Base-by-base conservation (phyloP, 2,113 vertebrate genomes). In the Suncus etruscus region DNA sequence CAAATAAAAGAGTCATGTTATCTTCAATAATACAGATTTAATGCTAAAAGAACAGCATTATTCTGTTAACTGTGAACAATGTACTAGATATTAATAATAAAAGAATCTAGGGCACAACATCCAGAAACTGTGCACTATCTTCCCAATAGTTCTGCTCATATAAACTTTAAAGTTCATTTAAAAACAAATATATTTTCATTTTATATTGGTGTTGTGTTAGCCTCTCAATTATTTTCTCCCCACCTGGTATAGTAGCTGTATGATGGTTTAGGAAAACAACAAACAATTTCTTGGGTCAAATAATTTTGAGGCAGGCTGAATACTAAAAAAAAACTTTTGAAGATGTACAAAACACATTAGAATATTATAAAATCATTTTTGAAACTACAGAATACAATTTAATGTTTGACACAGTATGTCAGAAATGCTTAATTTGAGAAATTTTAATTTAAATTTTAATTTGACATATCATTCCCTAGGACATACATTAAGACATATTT, bases 311-410 rank as follows among this genome's bases (percentile, higher is more conserved):
- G 70, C 1, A 78, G 22, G 25, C 11, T 73, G 61, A 73, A 18
- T 79, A 8, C 6, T 77, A 83, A 39, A 86, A 47, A 77, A 83
- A 39, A 86, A 47, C 4, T 84, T 92, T 94, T 74, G 32, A 54
- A 93, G 65, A 86, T 20, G 75, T 72, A 93, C 68, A 88, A 83
- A 95, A 18, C 25, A 83, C 6, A 92, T 83, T 73, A 77, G 51
- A 89, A 86, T 92, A 89, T 86, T 86, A 77, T 80, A 94, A 93
- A 93, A 75, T 54, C 39, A 50, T 66, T n/a, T 45, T 50, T 87
- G 31, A 91, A 90, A 15, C 58, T 94, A n/a, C 1, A 20, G 54
- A 92, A 77, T 9, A 86, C 47, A 87, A 70, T 89, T 91, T 91
- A 69, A 78, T 91, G 51, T 61, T 81, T 93, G 63, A 10, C n/a